Percentiles rank a stretch among this genome's conserved stretches.
Conservation (phyloP, 2,797 vertebrate species). For the Diceros bicornis region DNA sequence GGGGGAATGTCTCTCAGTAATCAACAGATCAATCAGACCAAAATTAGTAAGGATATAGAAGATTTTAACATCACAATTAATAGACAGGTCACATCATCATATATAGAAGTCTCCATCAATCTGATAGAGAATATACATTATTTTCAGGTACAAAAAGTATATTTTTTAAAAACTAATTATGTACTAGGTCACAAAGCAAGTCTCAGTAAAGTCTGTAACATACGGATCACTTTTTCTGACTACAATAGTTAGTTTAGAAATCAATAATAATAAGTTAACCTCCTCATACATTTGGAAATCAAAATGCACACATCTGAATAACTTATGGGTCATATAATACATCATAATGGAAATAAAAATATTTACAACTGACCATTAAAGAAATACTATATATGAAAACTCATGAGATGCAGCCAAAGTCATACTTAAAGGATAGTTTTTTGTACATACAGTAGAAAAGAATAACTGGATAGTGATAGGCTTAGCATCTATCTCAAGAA, state of each 20-base stretch:
- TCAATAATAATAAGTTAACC: background rate
- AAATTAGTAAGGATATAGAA: conserved; percentile 4
- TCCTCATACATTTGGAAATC: background rate
- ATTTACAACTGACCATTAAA: background rate
- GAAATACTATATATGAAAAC: background rate
- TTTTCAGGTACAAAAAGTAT: conserved; percentile 13
- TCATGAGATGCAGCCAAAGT: background rate
- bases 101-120: background rate
- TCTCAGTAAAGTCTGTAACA: background rate
- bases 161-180: background rate
- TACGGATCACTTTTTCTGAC: conserved; percentile 20
- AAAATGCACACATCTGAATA: conserved; percentile 31
- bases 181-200: background rate
- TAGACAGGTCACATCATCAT: background rate
- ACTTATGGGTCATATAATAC: background rate
- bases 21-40: background rate
- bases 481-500: background rate
- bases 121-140: background rate
- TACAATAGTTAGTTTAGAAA: conserved; percentile 23
- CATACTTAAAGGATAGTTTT: background rate
- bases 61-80: background rate
- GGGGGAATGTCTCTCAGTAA: conserved; percentile 11
- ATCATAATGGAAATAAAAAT: conserved; percentile 17
- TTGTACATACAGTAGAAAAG: background rate
- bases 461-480: background rate